Evolutionary conservation across 1,140 invertebrate species (phyloP).

Genomic region (Drosophila neocordata): DNA sequence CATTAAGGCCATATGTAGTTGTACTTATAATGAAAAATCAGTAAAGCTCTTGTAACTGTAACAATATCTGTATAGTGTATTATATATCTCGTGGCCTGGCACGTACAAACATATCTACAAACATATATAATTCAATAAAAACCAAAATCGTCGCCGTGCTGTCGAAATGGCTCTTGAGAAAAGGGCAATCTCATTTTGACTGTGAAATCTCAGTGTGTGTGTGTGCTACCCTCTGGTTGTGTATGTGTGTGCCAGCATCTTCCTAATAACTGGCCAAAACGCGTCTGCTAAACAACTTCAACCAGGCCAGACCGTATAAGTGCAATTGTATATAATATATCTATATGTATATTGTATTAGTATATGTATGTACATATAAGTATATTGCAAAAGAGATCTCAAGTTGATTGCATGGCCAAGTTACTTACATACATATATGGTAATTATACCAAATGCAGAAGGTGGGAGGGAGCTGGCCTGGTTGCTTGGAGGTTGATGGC

Average conservation of each 20-base stretch:
- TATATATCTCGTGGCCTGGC: conserved; percentile 4
- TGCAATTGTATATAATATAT: conserved; percentile 1
- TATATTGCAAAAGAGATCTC: conserved; percentile 48
- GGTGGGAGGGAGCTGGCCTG: conserved; percentile 23
- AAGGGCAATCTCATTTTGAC: conserved; percentile 8
- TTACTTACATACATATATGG: conserved; percentile 60
- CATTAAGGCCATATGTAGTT: conserved; percentile 20
- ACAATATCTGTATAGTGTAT: no score
- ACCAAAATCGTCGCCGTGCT: conserved; percentile 37
- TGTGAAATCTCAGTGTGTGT: not conserved
- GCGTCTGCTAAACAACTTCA: conserved; percentile 14
- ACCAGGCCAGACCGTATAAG: conserved; percentile 14
- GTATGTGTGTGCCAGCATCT: not conserved
- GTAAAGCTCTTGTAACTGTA: conserved; percentile 36
- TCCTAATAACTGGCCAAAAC: conserved; percentile 4
- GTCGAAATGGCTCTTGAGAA: conserved; percentile 35
- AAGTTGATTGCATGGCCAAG: conserved; percentile 52
- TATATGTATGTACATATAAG: conserved; percentile 22
- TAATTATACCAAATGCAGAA: conserved; percentile 65
- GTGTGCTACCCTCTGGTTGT: not conserved
- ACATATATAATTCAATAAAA: conserved; percentile 30
- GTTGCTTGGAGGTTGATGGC: conserved; percentile 19
- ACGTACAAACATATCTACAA: not conserved
- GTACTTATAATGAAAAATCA: conserved; percentile 24
- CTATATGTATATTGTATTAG: not conserved